Percentiles rank a stretch among this genome's conserved stretches.
phyloP scores from a whole-genome alignment of 2,113 vertebrate genomes.

The Scomber colias region DNA sequence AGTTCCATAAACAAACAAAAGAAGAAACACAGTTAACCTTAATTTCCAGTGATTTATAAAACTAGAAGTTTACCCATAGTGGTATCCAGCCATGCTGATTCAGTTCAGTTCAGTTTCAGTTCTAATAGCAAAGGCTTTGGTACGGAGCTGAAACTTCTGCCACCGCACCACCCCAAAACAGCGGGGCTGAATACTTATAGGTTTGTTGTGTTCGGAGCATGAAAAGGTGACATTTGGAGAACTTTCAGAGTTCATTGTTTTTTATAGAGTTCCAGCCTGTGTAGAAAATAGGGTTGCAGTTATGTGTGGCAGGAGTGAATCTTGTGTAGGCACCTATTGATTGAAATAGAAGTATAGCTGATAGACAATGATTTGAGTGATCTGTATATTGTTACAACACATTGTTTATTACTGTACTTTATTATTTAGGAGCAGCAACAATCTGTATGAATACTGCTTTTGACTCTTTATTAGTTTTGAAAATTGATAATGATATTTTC shows the following conservation, averaged over 20 bases:
- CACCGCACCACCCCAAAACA: not conserved
- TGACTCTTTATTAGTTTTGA: no score
- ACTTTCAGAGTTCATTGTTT: not conserved
- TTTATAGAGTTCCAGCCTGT: not conserved
- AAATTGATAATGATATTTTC: no score
- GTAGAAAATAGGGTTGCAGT: not conserved
- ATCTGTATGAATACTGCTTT: no score
- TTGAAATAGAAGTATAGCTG: no score
- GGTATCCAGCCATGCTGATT: not conserved
- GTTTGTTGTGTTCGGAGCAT: conserved; percentile 23
- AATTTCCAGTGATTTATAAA: not conserved
- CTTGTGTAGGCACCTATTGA: no score
- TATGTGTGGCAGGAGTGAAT: no score
- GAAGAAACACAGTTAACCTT: not conserved
- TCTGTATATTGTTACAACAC: no score
- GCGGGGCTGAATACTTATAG: conserved; percentile 33
- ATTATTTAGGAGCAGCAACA: no score
- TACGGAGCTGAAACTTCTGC: conserved; percentile 28
- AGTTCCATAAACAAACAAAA: no score
- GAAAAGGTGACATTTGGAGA: conserved; percentile 11
- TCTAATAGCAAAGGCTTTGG: conserved; percentile 45
- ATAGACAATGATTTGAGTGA: no score
- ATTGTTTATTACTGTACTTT: no score
- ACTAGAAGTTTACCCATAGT: not conserved
- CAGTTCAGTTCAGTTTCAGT: conserved; percentile 27